Percentiles rank a stretch among this genome's conserved stretches.
Evolutionary conservation across 1,140 invertebrate genomes (phyloP).

Genomic region (Semibalanus balanoides): DNA sequence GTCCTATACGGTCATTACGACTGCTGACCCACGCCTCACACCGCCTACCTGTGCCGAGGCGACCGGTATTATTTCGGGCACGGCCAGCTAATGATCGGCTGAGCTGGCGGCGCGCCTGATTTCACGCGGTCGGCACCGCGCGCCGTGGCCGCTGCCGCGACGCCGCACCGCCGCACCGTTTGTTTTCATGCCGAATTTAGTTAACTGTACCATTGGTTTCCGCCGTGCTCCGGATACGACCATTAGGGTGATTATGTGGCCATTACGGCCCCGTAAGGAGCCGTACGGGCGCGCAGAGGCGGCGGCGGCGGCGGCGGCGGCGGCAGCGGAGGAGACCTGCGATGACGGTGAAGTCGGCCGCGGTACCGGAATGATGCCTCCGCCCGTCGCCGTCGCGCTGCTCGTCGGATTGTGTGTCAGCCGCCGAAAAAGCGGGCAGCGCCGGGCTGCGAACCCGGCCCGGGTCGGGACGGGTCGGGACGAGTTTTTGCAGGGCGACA

Average conservation of each 20-base stretch:
- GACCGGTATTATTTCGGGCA: neutral
- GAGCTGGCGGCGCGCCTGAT: neutral
- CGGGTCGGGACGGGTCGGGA: no score
- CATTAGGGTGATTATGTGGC: neutral
- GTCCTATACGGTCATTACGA: no score
- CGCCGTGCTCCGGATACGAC: neutral
- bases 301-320: no score
- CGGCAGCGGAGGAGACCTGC: neutral
- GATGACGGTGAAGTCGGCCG: neutral
- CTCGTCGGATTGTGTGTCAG: neutral
- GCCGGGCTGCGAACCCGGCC: neutral
- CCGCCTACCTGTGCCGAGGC: neutral
- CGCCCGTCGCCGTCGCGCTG: neutral
- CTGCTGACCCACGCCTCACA: no score
- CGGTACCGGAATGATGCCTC: neutral
- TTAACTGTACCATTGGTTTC: neutral
- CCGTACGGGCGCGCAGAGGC: no score
- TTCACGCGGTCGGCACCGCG: neutral
- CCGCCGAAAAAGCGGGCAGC: neutral
- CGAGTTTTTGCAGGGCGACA: neutral
- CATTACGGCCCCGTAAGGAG: neutral
- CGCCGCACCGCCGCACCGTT: neutral
- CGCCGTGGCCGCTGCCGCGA: no score
- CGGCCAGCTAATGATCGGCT: neutral
- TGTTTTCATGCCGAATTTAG: neutral